Evolutionary conservation across 2,797 vertebrate species (phyloP).

Genomic region (Loris lydekkerianus): DNA sequence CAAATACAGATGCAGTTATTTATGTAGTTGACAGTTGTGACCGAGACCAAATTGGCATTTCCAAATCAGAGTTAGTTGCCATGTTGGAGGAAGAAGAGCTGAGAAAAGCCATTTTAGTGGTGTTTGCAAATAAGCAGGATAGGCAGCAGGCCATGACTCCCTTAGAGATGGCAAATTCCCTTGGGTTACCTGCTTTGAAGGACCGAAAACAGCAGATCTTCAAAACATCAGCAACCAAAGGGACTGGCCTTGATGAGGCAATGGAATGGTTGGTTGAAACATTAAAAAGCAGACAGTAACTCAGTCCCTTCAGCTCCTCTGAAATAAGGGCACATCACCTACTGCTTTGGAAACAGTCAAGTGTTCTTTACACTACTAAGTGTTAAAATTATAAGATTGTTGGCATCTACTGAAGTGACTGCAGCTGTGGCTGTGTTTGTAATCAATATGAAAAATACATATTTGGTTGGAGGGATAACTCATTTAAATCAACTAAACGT

Average conservation of each 20-base stretch:
- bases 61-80: slow-evolving; percentile 98
- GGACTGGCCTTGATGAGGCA: slow-evolving; percentile 96
- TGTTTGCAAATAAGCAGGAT: slow-evolving; percentile 89
- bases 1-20: slow-evolving; percentile 98
- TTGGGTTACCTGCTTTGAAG: slow-evolving; percentile 96
- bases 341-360: too few relatives aligned
- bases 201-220: slow-evolving; percentile 99
- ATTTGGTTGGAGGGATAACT: too few relatives aligned
- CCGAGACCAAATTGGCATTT: slow-evolving; percentile 98
- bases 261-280: slow-evolving; percentile 72
- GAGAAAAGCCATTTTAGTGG: slow-evolving; percentile 91
- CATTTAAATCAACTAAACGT: too few relatives aligned
- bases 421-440: too few relatives aligned
- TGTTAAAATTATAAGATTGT: too few relatives aligned
- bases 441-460: too few relatives aligned
- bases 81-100: slow-evolving; percentile 95
- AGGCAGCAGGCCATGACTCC: slow-evolving; percentile 99
- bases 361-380: too few relatives aligned
- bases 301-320: too few relatives aligned
- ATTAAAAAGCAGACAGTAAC: too few relatives aligned
- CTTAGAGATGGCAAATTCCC: slow-evolving; percentile 96
- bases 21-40: slow-evolving; percentile 99
- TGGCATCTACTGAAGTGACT: too few relatives aligned
- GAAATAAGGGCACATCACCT: too few relatives aligned
- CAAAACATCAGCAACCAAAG: slow-evolving; percentile 98